phyloP scores from a whole-genome alignment of 1,140 invertebrate species.

The Whitmania pigra region DNA sequence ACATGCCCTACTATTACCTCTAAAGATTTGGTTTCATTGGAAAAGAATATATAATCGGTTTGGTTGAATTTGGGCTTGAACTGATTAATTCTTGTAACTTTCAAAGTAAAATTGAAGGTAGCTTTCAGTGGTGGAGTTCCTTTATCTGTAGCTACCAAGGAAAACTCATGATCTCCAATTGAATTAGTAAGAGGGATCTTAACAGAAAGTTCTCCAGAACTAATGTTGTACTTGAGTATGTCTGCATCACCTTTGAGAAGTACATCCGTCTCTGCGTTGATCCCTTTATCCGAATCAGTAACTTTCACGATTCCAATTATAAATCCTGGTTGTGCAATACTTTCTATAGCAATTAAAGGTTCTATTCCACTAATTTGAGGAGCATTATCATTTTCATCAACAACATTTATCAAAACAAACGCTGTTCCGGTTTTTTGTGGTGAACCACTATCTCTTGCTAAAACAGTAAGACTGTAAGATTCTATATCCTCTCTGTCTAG shows the following conservation, averaged over 20 bases:
- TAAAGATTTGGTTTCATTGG: slow-evolving; percentile 3
- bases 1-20: background rate
- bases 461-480: slow-evolving; percentile 27
- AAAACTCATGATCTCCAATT: background rate
- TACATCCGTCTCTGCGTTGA: slow-evolving; percentile 4
- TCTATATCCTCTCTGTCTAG: slow-evolving; percentile 30
- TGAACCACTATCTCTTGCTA: slow-evolving; percentile 28
- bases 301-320: slow-evolving; percentile 25
- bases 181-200: background rate
- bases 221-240: slow-evolving; percentile 14
- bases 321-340: slow-evolving; percentile 24
- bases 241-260: background rate
- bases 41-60: slow-evolving; percentile 6
- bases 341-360: slow-evolving; percentile 26
- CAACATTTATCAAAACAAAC: slow-evolving; percentile 27
- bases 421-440: slow-evolving; percentile 27
- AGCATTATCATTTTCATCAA: slow-evolving; percentile 31
- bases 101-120: background rate
- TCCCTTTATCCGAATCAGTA: slow-evolving; percentile 23
- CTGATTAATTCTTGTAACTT: background rate
- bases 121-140: slow-evolving; percentile 8
- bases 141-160: slow-evolving; percentile 8
- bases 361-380: slow-evolving; percentile 27
- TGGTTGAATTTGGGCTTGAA: background rate
- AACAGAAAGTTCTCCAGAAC: background rate